Percentiles rank a stretch among this genome's conserved stretches.
Conservation (phyloP, 2,113 vertebrate species). For the Pseudorasbora parva region DNA sequence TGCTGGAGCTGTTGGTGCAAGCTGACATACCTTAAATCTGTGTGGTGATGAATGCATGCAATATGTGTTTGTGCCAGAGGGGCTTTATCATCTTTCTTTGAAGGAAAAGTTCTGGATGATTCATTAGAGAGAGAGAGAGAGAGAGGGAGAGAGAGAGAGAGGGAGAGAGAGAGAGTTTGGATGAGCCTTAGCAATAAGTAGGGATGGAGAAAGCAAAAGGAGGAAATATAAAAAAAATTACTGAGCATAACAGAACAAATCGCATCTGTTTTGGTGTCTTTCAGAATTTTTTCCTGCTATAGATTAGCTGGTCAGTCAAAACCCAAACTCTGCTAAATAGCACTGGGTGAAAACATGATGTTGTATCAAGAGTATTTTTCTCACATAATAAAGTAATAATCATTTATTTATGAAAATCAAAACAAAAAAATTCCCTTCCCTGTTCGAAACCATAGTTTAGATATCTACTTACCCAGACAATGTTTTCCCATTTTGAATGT, state of each 20-base stretch:
- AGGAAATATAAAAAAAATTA: not conserved
- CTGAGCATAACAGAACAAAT: not conserved
- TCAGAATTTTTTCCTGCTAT: not conserved
- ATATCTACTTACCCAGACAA: not conserved
- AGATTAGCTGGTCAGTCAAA: not conserved
- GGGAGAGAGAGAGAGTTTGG: slow-evolving; percentile 49
- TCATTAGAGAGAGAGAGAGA: slow-evolving; percentile 67
- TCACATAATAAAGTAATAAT: not conserved
- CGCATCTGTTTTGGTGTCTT: slow-evolving; percentile 7
- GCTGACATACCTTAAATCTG: slow-evolving; percentile 64
- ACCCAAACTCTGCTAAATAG: not conserved
- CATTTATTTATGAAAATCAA: not conserved
- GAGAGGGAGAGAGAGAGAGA: slow-evolving; percentile 52
- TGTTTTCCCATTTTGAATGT: no score
- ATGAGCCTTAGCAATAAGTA: not conserved
- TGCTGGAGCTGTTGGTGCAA: slow-evolving; percentile 47
- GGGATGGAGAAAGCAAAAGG: slow-evolving; percentile 2
- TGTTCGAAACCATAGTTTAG: no score
- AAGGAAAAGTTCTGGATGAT: slow-evolving; percentile 71
- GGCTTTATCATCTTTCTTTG: slow-evolving; percentile 73
- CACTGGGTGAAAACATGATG: not conserved
- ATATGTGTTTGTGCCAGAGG: slow-evolving; percentile 77
- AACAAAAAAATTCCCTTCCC: no score
- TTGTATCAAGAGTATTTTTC: not conserved
- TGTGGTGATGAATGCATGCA: slow-evolving; percentile 78